Base-by-base conservation (phyloP, 2,888 invertebrate genomes). In the Omphaloscelis lunosa region DNA sequence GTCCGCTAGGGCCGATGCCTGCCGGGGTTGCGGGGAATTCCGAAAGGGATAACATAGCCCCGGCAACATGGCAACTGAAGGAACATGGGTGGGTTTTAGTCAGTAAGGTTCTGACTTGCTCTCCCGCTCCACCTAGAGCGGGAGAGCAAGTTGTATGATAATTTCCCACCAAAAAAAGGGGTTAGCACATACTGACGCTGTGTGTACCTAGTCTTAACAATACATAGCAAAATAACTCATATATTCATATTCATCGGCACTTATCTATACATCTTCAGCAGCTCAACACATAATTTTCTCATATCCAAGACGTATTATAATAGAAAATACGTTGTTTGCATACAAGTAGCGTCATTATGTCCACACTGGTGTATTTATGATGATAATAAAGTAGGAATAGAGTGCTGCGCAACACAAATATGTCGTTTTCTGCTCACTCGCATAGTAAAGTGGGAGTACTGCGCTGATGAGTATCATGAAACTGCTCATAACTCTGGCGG, bases 241-340 rank as follows among this genome's bases (percentile, higher is more conserved):
- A 45, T 15, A 39, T 65, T 51, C 58, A 59, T 29, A 75, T 75
- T 76, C 61, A 41, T 66, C 2, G n/a, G 15, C n/a, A 65, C 12
- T 74, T 27, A 51, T 34, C 34, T 34, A 51, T n/a, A 29, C 15
- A 34, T 53, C 23, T 65, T 75, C 29, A 58, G 39, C 29, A 41
- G 20, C 59, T 75, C 75, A 59, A 59, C 17, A 29, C 29, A 51
- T 66, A 59, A n/a, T 65, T 48, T 2, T 48, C 39, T 59, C 34
- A 34, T 61, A 67, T 17, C 3, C 5, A 53, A 61, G 63, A 41
- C 34, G 9, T 51, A 15, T 45, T 65, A 45, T 65, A 58, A 29
- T 53, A 67, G 12, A 53, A 29, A 34, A 51, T 58, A 58, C 11
- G 39, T 27, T 78, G 58, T 27, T 53, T 61, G 62, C 29, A 72